Base-by-base conservation (phyloP, 2,113 vertebrate genomes). In the Pampusana beccarii region DNA sequence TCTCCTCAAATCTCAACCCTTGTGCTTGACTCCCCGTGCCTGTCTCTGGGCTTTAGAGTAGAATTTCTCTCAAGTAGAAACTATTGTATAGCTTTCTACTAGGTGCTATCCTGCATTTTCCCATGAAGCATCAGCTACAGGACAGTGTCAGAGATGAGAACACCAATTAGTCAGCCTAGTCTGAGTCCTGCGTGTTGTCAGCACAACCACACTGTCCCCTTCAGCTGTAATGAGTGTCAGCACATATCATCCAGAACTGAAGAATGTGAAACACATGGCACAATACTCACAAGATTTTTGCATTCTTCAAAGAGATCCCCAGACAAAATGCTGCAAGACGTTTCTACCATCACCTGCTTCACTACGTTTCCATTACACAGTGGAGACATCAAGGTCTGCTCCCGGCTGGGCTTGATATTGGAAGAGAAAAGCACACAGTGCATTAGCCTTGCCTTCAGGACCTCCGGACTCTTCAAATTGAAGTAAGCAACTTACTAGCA, bases 291-390 rank as follows among this genome's bases (percentile, higher is more conserved):
- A 98, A 99, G 87, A 84, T 96, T 98, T 96, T 97, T 99, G 97
- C 99, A 99, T 73, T 98, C 98, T 94, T 85, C 98, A 96, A 99
- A 99, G 61, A 98, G 56, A 40, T 98, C 89, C 34, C 98, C 98
- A 62, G 97, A 98, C 61, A 99, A 98, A 92, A 99, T 86, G 44
- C 97, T 98, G 62, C 99, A 99, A 1, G 99, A 99, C 7, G 98
- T 98, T 94, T 99, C 99, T 84, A 99, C 99, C 83, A 98, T 98
- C 18, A 98, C 92, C 92, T 99, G 97, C 96, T 98, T 99, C 88
- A 98, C 34, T 77, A 98, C 10, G 51, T 99, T 98, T 73, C 98
- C 96, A 24, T 91, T 96, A 94, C 99, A 99, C 58, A 97, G n/a
- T 80, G 98, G 77, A 96, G 94, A 92, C 33, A 80, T 31, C 51